phyloP scores from a whole-genome alignment of 2,888 invertebrate species.

The Eupeodes latifasciatus region DNA sequence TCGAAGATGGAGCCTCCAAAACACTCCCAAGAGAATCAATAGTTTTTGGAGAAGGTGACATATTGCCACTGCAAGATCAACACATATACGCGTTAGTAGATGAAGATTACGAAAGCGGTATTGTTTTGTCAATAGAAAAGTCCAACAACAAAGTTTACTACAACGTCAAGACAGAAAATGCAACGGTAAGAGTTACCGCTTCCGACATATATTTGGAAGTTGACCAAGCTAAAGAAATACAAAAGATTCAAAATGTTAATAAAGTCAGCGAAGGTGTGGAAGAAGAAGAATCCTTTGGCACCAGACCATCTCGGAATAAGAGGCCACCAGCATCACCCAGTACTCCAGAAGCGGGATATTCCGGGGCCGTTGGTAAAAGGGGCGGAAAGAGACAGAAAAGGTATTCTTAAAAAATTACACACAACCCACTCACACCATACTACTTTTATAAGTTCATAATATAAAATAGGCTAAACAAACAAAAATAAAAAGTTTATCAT shows the following conservation, averaged over 20 bases:
- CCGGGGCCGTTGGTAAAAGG: conserved; percentile 76
- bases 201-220: conserved; percentile 86
- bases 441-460: conserved; percentile 63
- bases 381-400: conserved; percentile 78
- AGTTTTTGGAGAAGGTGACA: conserved; percentile 85
- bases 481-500: conserved; percentile 46
- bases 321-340: conserved; percentile 73
- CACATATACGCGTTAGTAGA: conserved; percentile 86
- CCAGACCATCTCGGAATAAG: conserved; percentile 76
- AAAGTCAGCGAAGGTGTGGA: conserved; percentile 55
- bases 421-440: conserved; percentile 56
- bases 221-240: conserved; percentile 85
- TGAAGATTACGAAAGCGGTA: conserved; percentile 86
- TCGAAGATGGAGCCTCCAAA: conserved; percentile 87
- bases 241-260: conserved; percentile 81
- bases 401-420: conserved; percentile 77
- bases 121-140: conserved; percentile 84
- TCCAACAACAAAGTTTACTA: conserved; percentile 81
- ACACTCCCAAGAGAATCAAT: conserved; percentile 87
- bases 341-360: conserved; percentile 78
- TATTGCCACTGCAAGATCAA: conserved; percentile 85
- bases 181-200: conserved; percentile 85
- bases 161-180: conserved; percentile 80
- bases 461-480: conserved; percentile 46
- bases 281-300: conserved; percentile 57